Percentiles rank a stretch among this genome's conserved stretches.
Conservation (phyloP, 2,888 invertebrate genomes). For the Abrostola tripartita region DNA sequence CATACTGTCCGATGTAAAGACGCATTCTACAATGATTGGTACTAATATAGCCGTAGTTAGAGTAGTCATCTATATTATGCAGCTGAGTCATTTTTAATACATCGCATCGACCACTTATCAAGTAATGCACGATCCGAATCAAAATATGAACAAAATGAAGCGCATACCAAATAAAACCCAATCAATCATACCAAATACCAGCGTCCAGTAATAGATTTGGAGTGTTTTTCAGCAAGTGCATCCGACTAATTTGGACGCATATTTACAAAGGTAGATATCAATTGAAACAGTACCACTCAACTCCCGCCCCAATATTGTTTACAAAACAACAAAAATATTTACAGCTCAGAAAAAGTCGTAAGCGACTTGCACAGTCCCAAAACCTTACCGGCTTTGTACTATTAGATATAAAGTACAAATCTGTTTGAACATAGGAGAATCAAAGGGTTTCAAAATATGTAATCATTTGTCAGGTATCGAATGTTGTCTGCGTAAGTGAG, state of each 20-base stretch:
- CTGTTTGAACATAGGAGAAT: not conserved
- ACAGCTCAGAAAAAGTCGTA: conserved; percentile 5
- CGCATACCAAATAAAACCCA: conserved; percentile 2
- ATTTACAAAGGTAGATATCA: conserved; percentile 30
- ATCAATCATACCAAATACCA: conserved; percentile 11
- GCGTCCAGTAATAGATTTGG: conserved; percentile 22
- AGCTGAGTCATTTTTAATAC: not conserved
- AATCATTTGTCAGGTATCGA: conserved; percentile 24
- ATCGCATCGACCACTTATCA: not conserved
- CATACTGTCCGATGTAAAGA: too few species aligned
- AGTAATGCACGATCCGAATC: conserved; percentile 4
- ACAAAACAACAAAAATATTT: conserved; percentile 19
- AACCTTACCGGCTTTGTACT: not conserved
- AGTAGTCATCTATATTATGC: not conserved
- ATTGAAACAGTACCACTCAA: conserved; percentile 20
- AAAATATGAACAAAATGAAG: not conserved
- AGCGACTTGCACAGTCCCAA: not conserved
- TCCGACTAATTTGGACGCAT: conserved; percentile 13
- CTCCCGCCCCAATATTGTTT: conserved; percentile 18
- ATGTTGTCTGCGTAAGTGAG: conserved; percentile 23
- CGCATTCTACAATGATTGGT: too few species aligned
- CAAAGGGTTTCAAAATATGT: conserved; percentile 3
- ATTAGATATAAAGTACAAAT: not conserved
- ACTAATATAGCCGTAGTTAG: too few species aligned
- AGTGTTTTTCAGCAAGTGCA: conserved; percentile 4